Percentiles rank a stretch among this genome's conserved stretches.
These are phyloP conservation scores for Pygoscelis antarcticus DNA, from an alignment of 2,113 vertebrate species.

Conservation along the genomic window DNA sequence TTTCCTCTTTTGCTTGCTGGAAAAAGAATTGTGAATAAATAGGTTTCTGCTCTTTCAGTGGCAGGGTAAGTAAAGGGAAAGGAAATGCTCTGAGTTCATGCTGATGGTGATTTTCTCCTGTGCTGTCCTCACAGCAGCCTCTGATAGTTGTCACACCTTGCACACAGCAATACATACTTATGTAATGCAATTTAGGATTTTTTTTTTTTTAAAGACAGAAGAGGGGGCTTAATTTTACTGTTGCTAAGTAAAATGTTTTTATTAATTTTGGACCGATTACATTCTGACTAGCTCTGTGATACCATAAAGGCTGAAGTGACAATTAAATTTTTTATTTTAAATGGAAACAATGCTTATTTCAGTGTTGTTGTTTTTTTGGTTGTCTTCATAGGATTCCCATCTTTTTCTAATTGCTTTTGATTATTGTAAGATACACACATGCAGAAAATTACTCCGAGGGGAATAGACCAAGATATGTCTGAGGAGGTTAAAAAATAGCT, in stretches of 20 bases:
- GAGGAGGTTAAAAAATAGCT: neutral
- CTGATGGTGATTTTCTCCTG: neutral
- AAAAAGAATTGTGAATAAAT: neutral
- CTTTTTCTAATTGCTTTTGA: neutral
- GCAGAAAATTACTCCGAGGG: neutral
- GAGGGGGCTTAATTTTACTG: neutral
- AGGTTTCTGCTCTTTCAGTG: neutral
- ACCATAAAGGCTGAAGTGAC: neutral
- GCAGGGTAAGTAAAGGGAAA: neutral
- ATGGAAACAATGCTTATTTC: neutral
- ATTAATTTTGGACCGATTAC: neutral
- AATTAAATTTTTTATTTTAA: neutral
- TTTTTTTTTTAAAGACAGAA: neutral
- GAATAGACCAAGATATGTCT: neutral
- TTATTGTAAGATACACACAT: neutral
- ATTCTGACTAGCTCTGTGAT: neutral
- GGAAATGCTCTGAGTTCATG: neutral
- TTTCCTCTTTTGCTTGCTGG: neutral
- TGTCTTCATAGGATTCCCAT: neutral
- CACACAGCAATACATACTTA: neutral
- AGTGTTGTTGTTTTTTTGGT: neutral
- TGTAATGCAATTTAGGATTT: neutral
- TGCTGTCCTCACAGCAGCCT: neutral
- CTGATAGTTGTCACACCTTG: neutral
- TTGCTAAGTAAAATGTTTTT: neutral